phyloP scores from a whole-genome alignment of 2,888 invertebrate genomes.

The Proisotoma minuta region DNA sequence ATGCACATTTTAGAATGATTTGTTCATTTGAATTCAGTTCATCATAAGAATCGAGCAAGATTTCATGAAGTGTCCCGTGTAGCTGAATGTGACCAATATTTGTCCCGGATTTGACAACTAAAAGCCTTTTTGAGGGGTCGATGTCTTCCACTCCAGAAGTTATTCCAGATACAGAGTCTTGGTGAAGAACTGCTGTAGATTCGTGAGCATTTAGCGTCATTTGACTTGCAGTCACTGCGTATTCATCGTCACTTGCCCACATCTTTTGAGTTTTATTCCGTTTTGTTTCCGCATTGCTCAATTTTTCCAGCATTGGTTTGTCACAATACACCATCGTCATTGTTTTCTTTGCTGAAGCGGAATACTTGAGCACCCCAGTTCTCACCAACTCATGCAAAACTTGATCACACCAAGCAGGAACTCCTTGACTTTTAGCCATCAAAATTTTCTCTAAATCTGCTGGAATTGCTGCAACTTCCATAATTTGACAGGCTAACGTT shows the following conservation, averaged over 20 bases:
- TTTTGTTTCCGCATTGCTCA: constrained; percentile 9
- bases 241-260: constrained; percentile 3
- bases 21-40: constrained; percentile 61
- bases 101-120: constrained; percentile 39
- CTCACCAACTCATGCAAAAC: constrained; percentile 38
- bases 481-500: constrained; percentile 59
- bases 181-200: neutral
- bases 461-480: constrained; percentile 61
- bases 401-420: constrained; percentile 43
- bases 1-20: constrained; percentile 59
- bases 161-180: neutral
- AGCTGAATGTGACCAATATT: constrained; percentile 37
- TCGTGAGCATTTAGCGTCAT: too few relatives aligned
- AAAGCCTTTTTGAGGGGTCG: constrained; percentile 26
- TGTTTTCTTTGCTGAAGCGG: constrained; percentile 2
- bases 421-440: constrained; percentile 30
- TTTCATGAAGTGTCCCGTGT: constrained; percentile 50
- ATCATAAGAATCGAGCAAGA: constrained; percentile 62
- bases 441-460: constrained; percentile 59
- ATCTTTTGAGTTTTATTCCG: neutral
- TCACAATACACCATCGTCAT: constrained; percentile 14
- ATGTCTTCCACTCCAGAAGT: neutral
- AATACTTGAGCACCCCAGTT: constrained; percentile 26
- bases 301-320: constrained; percentile 12
- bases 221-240: neutral